Evolutionary conservation across 1,140 invertebrate species (phyloP), one percentile per base, ranked within the genome.

Genomic region (Rhopalosiphum maidis): DNA sequence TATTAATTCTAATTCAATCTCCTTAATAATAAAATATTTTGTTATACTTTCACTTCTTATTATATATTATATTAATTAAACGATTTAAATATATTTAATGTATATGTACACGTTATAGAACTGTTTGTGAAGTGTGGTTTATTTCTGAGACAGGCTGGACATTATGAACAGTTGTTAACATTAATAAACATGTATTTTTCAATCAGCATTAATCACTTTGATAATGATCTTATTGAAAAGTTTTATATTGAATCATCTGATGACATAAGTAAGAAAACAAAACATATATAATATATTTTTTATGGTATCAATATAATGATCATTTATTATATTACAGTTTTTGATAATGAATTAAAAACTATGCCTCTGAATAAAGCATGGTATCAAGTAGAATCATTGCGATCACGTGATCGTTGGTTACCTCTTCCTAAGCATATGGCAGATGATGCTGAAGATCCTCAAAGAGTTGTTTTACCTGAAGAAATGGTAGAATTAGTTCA

Each of bases 81-180:
- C 3, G 48, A 51, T 51, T 46, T 87, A 35, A 86, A 46, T 86
- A 0, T 86, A 7, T 89, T 54, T 41, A 30, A 23, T 55, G 2
- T 21, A 15, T 87, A 88, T 89, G 2, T 21, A 51, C 9, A 23
- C 55, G 8, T 89, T 89, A 11, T 94, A 96, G 95, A 95, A 94
- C 94, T 97, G 93, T 95, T 97, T 48, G 96, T 96, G 94, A 96
- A 96, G 93, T 96, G 96, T 94, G 95, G 96, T 15, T 95, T 96
- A 41, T 97, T 97, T 94, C 94, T 97, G n/a, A 96, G 96, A 51
- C 97, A 97, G 94, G 95, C 96, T 88, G 96, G 96, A 8, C 95
- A 97, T 43, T 96, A 95, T 95, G 97, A 97, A 94, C 96, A 96
- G 94, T 96, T 97, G 94, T 97, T 96, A 95, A 96, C 96, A 88